Conservation (phyloP, 2,888 invertebrate species). For the Sepioteuthis lessoniana region DNA sequence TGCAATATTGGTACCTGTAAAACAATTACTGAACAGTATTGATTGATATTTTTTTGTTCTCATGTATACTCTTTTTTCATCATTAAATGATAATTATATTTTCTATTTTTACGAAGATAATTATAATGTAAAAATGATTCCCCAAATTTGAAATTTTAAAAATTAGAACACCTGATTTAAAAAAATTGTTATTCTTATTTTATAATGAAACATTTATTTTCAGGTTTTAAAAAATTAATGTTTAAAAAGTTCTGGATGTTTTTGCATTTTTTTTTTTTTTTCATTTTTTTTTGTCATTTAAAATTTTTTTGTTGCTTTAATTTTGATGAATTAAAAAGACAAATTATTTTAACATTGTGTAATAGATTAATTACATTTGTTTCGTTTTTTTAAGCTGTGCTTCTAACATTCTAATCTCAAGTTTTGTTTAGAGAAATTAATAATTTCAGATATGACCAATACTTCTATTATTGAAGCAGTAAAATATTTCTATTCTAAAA, state of each 20-base stretch:
- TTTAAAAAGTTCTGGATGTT: too few relatives aligned
- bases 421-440: background rate
- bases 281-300: background rate
- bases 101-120: background rate
- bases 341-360: too few relatives aligned
- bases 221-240: too few relatives aligned
- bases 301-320: background rate
- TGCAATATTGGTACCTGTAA: background rate
- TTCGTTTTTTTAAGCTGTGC: background rate
- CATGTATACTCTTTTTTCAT: background rate
- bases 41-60: background rate
- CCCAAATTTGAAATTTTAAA: background rate
- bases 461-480: background rate
- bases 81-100: background rate
- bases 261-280: too few relatives aligned
- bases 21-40: background rate
- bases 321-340: background rate
- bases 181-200: background rate
- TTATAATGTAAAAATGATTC: background rate
- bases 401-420: background rate
- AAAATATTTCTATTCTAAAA: background rate
- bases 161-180: background rate
- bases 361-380: too few relatives aligned
- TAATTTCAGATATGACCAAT: background rate
- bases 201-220: background rate